These are phyloP conservation scores for Capra hircus DNA, from an alignment of 2,113 vertebrate genomes.

Conservation along the genomic window DNA sequence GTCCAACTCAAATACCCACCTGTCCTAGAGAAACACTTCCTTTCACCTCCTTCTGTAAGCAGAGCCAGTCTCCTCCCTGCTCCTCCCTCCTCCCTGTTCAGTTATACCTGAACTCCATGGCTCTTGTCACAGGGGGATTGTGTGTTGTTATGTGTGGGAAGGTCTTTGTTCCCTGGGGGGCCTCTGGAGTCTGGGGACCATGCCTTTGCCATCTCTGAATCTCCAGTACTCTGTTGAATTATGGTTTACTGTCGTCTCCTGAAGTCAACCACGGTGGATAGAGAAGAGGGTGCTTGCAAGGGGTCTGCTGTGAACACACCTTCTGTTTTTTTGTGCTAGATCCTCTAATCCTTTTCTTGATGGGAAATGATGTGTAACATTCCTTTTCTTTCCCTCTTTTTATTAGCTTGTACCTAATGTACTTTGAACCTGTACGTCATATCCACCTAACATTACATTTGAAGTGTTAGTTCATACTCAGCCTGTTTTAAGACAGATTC, in stretches of 20 bases:
- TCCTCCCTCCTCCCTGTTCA: too few species aligned
- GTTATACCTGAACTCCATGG: not conserved
- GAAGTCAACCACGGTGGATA: not conserved
- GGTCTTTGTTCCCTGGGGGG: not conserved
- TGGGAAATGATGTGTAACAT: not conserved
- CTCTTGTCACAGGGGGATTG: not conserved
- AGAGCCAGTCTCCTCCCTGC: not conserved
- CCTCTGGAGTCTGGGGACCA: not conserved
- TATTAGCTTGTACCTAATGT: not conserved
- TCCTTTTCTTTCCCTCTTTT: not conserved
- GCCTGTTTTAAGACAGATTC: not conserved
- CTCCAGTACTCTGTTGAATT: not conserved
- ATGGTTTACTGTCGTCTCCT: not conserved
- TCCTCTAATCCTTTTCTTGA: not conserved
- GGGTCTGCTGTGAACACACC: not conserved
- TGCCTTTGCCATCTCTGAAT: not conserved
- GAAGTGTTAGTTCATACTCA: not conserved
- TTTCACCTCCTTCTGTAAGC: fast-evolving
- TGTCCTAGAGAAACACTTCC: not conserved
- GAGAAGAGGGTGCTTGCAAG: not conserved
- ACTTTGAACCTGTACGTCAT: not conserved
- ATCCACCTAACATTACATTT: not conserved
- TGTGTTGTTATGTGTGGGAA: not conserved
- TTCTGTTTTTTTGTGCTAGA: not conserved
- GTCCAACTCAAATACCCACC: not conserved